Evolutionary conservation across 2,797 vertebrate species (phyloP).

Genomic region (Poeciliopsis paucimaculata): DNA sequence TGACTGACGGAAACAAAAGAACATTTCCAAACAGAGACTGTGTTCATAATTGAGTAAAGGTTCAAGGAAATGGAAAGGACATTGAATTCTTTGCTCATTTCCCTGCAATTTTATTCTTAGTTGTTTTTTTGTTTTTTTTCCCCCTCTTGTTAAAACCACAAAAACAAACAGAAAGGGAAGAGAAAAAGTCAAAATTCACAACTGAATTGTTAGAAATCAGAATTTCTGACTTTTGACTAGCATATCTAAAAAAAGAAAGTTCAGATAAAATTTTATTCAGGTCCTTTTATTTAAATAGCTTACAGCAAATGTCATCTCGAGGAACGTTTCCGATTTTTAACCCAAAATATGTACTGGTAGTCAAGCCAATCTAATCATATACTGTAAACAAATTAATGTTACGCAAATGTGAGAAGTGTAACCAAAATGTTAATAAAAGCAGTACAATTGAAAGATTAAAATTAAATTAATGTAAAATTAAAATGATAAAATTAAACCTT

Average conservation of each 20-base stretch:
- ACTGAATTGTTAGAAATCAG: neutral
- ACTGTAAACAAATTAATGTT: neutral
- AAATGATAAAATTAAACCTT: neutral
- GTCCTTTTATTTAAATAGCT: neutral
- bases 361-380: neutral
- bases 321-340: neutral
- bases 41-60: neutral
- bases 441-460: neutral
- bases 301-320: neutral
- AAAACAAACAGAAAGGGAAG: neutral
- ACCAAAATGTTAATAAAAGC: neutral
- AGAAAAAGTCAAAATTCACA: neutral
- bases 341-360: neutral
- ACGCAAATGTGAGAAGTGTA: neutral
- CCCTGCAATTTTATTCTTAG: neutral
- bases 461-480: neutral
- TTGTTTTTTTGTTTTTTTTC: too few relatives aligned
- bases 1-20: neutral
- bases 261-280: neutral
- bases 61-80: neutral
- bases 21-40: neutral
- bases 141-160: neutral
- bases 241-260: neutral
- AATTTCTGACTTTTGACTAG: neutral
- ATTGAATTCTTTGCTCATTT: neutral